These are phyloP conservation scores for Sturmia bella DNA, from an alignment of 2,888 invertebrate species.

Conservation along the genomic window DNA sequence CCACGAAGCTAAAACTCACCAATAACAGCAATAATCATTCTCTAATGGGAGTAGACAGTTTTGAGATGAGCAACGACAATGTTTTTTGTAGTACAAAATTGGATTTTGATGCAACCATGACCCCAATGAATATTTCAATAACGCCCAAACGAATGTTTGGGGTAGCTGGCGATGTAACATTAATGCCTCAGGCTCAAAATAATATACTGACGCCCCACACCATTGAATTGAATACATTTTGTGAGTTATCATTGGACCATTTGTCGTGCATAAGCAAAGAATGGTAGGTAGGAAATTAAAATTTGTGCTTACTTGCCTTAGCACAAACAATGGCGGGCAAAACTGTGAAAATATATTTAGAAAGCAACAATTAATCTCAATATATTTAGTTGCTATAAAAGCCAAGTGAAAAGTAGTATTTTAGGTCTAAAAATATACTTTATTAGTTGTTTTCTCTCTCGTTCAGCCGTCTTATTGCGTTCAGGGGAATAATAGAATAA, in stretches of 20 bases:
- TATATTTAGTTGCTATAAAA: too few species aligned
- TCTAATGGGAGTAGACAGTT: slow-evolving; percentile 71
- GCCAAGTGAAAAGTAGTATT: too few species aligned
- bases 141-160: slow-evolving; percentile 69
- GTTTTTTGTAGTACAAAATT: slow-evolving; percentile 80
- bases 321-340: too few species aligned
- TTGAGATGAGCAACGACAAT: slow-evolving; percentile 74
- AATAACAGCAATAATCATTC: slow-evolving; percentile 68
- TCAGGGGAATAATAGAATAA: too few species aligned
- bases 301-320: too few species aligned
- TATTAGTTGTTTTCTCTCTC: too few species aligned
- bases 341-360: too few species aligned
- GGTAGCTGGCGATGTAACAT: slow-evolving; percentile 66
- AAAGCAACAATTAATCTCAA: too few species aligned
- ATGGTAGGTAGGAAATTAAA: slow-evolving; percentile 73
- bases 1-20: slow-evolving; percentile 75
- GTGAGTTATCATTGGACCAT: slow-evolving; percentile 77
- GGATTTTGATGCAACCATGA: slow-evolving; percentile 77
- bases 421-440: too few species aligned
- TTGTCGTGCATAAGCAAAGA: slow-evolving; percentile 75
- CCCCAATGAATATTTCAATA: slow-evolving; percentile 71
- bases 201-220: slow-evolving; percentile 75
- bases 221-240: slow-evolving; percentile 77
- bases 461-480: too few species aligned
- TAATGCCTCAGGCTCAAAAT: slow-evolving; percentile 65